Percentiles rank a stretch among this genome's conserved stretches.
phyloP scores from a whole-genome alignment of 2,888 invertebrate species.

The Drosophila neoperkinsi region DNA sequence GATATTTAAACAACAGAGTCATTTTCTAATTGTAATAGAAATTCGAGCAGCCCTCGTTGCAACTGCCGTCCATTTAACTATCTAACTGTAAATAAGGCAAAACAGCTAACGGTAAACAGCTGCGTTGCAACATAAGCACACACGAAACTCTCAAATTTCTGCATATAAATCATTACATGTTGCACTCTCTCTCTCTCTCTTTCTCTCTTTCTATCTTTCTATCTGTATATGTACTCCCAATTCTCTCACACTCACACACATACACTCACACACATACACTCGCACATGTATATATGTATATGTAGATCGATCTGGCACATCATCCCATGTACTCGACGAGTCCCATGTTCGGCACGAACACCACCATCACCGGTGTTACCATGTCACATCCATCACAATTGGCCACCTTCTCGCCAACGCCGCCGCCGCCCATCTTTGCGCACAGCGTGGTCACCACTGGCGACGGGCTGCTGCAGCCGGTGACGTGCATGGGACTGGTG shows the following conservation, averaged over 20 bases:
- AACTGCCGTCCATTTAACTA: background rate
- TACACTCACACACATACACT: background rate
- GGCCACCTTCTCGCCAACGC: conserved; percentile 84
- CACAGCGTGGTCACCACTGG: conserved; percentile 83
- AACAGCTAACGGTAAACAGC: conserved; percentile 19
- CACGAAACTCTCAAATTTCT: conserved; percentile 23
- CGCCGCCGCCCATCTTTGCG: conserved; percentile 83
- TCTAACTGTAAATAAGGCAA: conserved; percentile 12
- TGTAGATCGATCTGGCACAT: conserved; percentile 85
- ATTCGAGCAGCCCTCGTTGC: conserved; percentile 1
- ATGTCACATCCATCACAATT: conserved; percentile 85
- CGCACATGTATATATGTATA: background rate
- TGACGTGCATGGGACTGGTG: conserved; percentile 81
- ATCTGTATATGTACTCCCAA: background rate
- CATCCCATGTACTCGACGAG: conserved; percentile 85
- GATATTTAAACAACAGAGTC: background rate
- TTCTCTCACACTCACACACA: background rate
- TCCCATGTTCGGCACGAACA: conserved; percentile 84
- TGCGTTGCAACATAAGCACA: conserved; percentile 4
- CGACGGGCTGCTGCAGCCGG: conserved; percentile 79
- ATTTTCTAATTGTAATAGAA: background rate
- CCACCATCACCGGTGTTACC: conserved; percentile 84
- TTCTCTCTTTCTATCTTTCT: conserved; percentile 9
- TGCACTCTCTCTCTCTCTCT: conserved; percentile 13
- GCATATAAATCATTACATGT: conserved; percentile 61